Evolutionary conservation across 2,888 invertebrate genomes (phyloP).

Genomic region (Laspeyria flexula): DNA sequence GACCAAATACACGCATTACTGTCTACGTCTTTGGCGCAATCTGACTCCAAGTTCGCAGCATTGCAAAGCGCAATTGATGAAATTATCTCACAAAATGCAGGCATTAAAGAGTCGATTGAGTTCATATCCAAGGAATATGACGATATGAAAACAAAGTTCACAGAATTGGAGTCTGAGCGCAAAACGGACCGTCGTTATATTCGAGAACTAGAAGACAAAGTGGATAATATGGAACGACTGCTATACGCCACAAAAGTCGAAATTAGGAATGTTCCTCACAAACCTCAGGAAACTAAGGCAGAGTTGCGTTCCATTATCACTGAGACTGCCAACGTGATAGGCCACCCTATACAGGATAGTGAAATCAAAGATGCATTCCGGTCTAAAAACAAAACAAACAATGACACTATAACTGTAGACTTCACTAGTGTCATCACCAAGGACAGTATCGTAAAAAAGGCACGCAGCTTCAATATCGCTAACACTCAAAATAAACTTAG

Average conservation of each 20-base stretch:
- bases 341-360: not conserved
- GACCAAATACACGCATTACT: not conserved
- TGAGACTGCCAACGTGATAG: not conserved
- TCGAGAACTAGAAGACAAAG: not conserved
- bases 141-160: not conserved
- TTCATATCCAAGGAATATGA: not conserved
- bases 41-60: not conserved
- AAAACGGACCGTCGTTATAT: not conserved
- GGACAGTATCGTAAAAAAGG: not conserved
- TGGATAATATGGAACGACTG: not conserved
- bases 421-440: constrained; percentile 1
- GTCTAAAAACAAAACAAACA: not conserved
- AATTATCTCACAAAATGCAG: not conserved
- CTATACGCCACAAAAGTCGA: not conserved
- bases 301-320: not conserved
- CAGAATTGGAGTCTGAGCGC: not conserved
- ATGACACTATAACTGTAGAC: not conserved
- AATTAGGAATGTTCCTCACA: constrained; percentile 1
- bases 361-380: not conserved
- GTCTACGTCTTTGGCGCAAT: not conserved
- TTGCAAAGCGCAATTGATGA: not conserved
- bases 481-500: not conserved
- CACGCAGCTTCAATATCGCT: not conserved
- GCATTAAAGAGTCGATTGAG: not conserved
- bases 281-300: not conserved